Base-by-base conservation (phyloP, 2,113 vertebrate species). In the Callithrix jacchus region DNA sequence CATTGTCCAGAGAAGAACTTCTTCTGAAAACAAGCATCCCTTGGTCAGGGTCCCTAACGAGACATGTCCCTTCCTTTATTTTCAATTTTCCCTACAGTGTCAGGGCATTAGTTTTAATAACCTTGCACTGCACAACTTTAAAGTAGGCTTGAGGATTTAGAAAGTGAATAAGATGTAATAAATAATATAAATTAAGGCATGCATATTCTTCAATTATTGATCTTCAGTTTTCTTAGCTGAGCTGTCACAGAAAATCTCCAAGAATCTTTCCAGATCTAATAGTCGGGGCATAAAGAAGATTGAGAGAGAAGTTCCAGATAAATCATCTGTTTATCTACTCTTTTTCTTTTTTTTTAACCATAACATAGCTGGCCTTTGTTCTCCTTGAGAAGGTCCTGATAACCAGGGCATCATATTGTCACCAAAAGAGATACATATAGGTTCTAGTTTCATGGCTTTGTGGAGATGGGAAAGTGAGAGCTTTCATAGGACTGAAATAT, bases 391-490 rank as follows among this genome's bases (percentile, higher is more conserved):
- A 37, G 45, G 2, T 58, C 76, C 81, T 87, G 42, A 32, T 32
- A 30, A 71, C 0, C 1, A 82, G 21, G 35, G 11, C 3, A 27
- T 66, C 9, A 2, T 2, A 0, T 27, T 45, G 35, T 73, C 71
- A 66, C 13, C 27, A 37, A 8, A 42, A 30, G 27, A 18, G 21
- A 4, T 49, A 16, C 4, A 47, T 8, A 12, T 4, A 42, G 6
- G 1, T 47, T 58, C n/a, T 47, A 5, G 6, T 61, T 23, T 3
- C 17, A n/a, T 47, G 70, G 82, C 47, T 91, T 73, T 73, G 13
- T 16, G 18, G 35, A 40, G 12, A 4, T 37, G 35, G 32, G n/a
- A 42, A 47, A 37, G 0, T 89, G 83, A 79, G 79, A 77, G 35
- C 30, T 58, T 66, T 68, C 4, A 6, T 47, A 32, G 49, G 20